Percentiles rank a stretch among this genome's conserved stretches.
Conservation (phyloP, 2,113 vertebrate genomes). For the Damaliscus lunatus region DNA sequence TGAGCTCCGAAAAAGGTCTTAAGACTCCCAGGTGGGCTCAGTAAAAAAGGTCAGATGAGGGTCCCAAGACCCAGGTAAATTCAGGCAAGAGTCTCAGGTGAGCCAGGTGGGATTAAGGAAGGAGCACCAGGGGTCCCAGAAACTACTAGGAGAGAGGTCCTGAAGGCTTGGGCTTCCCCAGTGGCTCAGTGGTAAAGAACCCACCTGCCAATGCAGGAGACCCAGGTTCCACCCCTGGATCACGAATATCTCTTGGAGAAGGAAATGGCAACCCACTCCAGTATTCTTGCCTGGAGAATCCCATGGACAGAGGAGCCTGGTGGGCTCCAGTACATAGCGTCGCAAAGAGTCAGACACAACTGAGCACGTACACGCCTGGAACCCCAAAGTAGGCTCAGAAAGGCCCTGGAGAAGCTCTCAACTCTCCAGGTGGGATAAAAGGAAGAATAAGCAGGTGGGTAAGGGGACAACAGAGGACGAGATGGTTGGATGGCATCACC, state of each 20-base stretch:
- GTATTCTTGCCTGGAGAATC: not conserved
- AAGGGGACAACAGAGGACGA: not conserved
- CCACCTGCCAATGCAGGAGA: not conserved
- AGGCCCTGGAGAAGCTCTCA: not conserved
- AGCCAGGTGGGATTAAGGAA: not conserved
- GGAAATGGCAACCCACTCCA: not conserved
- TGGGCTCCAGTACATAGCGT: not conserved
- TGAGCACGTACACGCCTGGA: fast-evolving
- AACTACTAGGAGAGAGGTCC: not conserved
- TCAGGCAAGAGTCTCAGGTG: not conserved
- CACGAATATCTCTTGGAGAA: not conserved
- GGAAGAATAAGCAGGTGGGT: not conserved
- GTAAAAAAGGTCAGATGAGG: not conserved
- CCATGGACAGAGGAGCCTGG: not conserved
- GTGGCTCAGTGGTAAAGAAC: not conserved
- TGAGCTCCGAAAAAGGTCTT: not conserved
- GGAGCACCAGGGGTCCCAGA: not conserved
- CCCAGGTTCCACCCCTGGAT: not conserved
- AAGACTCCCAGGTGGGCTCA: not conserved
- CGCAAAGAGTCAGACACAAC: not conserved
- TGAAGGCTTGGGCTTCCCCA: not conserved
- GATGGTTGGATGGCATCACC: not conserved
- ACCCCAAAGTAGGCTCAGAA: not conserved
- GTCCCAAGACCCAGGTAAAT: not conserved
- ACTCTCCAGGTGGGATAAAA: not conserved